Conservation (phyloP, 2,797 vertebrate species). For the Percopsis omiscomaycus region DNA sequence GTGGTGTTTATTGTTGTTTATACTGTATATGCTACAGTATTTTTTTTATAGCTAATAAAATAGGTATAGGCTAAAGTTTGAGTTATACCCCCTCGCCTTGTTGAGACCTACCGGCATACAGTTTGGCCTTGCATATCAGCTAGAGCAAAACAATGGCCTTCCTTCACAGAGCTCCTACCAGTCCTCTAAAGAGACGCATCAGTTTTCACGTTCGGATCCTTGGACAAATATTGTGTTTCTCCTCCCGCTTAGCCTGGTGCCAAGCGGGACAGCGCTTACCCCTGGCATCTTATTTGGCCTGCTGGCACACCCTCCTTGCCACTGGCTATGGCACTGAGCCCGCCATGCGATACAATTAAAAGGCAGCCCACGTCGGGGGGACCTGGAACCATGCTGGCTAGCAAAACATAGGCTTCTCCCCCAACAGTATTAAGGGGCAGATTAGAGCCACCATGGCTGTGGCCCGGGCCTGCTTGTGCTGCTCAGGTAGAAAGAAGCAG, state of each 20-base stretch:
- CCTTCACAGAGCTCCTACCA: constrained; percentile 10
- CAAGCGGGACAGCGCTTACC: constrained; percentile 27
- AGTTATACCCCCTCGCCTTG: too few species aligned
- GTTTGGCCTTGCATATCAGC: constrained; percentile 5
- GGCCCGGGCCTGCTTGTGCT: constrained; percentile 27
- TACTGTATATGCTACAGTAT: too few species aligned
- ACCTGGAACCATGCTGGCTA: constrained; percentile 39
- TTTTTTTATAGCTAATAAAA: too few species aligned
- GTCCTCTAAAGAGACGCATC: constrained; percentile 13
- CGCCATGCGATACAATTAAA: constrained; percentile 52
- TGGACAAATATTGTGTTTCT: constrained; percentile 57
- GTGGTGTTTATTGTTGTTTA: too few species aligned
- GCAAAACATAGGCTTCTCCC: constrained; percentile 11
- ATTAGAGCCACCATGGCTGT: constrained; percentile 19
- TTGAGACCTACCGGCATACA: not conserved
- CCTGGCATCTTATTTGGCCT: constrained; percentile 42
- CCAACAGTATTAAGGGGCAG: constrained; percentile 33
- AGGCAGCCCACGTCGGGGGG: constrained; percentile 53
- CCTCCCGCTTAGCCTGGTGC: constrained; percentile 37
- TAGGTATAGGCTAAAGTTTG: too few species aligned
- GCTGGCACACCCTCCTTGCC: constrained; percentile 33
- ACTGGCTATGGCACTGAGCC: constrained; percentile 39
- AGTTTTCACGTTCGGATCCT: constrained; percentile 24
- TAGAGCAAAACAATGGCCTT: constrained; percentile 28
- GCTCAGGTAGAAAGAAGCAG: constrained; percentile 25